Evolutionary conservation across 2,113 vertebrate genomes (phyloP).

Genomic region (Genyomyrus donnyi): DNA sequence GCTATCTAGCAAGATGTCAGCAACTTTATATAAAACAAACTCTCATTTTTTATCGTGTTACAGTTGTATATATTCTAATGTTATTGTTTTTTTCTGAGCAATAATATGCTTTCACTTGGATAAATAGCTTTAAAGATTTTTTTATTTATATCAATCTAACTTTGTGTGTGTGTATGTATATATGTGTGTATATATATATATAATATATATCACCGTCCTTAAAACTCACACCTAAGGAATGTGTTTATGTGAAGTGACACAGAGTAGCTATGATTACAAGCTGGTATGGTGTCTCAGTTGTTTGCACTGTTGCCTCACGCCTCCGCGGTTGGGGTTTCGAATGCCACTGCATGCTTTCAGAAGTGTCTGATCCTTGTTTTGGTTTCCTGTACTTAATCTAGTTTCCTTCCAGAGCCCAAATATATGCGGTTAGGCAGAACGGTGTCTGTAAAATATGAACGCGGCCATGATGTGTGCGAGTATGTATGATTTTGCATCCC

Average conservation of each 20-base stretch:
- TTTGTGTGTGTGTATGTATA: too few species aligned
- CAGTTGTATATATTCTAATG: background rate
- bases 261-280: background rate
- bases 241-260: slow-evolving; percentile 62
- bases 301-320: background rate
- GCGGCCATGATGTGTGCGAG: background rate
- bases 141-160: background rate
- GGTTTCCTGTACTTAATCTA: background rate
- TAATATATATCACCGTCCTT: background rate
- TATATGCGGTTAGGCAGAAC: background rate
- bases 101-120: background rate
- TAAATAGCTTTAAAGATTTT: background rate
- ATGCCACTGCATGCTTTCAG: background rate
- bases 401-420: background rate
- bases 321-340: background rate
- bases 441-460: background rate
- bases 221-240: slow-evolving; percentile 48
- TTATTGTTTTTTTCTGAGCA: background rate
- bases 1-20: background rate
- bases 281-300: background rate
- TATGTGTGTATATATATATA: too few species aligned
- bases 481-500: background rate
- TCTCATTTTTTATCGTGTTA: background rate
- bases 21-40: background rate
- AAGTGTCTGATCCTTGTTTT: background rate